Evolutionary conservation across 1,140 invertebrate genomes (phyloP), one percentile per base, ranked within the genome.

Genomic region (Asbolus verrucosus): DNA sequence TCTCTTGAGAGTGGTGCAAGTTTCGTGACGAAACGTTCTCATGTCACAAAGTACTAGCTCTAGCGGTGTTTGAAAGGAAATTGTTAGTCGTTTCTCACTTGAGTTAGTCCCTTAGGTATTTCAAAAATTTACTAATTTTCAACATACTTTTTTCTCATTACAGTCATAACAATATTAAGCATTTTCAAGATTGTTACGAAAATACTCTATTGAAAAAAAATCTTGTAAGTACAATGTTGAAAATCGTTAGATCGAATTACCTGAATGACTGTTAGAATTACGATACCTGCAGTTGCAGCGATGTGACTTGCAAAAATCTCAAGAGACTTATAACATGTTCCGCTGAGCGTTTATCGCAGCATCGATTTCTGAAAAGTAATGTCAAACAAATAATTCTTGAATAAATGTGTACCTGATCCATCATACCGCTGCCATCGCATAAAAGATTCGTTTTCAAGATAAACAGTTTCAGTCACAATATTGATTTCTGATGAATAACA

Each of bases 251-350:
- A 5, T 30, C 27, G 27, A 4, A 8, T 30, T 30, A 8, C 9
- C 9, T 8, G 27, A n/a, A n/a, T 8, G 27, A 18, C 41, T 16
- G 21, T n/a, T 16, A 46, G 21, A 46, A 46, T 46, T 46, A 19
- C 43, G 41, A 41, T 54, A 38, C 50, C 60, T 3, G 24, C 68
- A 33, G 68, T 70, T 70, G 68, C 68, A 63, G 19, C 30, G 46
- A 31, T 33, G 33, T 70, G 68, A 70, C 68, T 70, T 70, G 68
- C 68, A 65, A 18, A 62, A 50, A 27, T 61, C 68, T 65, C 68
- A 16, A 16, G 68, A 62, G 68, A 70, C 38, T 43, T 27, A 69
- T 61, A 69, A 41, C 67, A 59, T 46, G 39, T 46, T 62, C 19
- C 41, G 50, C 16, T 18, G 54, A n/a, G 19, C 19, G 16, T 39